Evolutionary conservation across 2,113 vertebrate species (phyloP).

Genomic region (Dryoscopus gambensis): DNA sequence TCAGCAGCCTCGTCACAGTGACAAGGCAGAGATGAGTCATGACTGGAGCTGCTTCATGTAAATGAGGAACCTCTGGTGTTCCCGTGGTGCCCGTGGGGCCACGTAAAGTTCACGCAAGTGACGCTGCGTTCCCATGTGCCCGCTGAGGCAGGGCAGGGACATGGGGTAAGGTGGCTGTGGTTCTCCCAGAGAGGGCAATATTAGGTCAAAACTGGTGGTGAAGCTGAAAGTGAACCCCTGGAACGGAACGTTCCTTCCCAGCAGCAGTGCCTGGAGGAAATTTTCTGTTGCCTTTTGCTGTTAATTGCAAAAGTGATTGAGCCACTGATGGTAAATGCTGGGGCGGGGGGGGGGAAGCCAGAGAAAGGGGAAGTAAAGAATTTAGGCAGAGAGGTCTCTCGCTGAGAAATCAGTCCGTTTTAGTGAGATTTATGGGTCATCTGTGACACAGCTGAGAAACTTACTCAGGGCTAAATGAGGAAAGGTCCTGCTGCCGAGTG

Average conservation of each 20-base stretch:
- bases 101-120: neutral
- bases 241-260: neutral
- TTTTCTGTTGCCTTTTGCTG: neutral
- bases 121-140: neutral
- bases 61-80: constrained; percentile 28
- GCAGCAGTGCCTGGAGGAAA: neutral
- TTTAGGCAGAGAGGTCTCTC: neutral
- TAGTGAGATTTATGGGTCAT: neutral
- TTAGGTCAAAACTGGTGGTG: neutral
- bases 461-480: neutral
- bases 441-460: neutral
- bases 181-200: neutral
- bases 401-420: neutral
- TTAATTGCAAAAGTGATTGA: neutral
- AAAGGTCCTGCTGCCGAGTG: neutral
- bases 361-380: neutral
- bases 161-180: neutral
- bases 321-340: neutral
- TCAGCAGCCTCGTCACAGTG: neutral
- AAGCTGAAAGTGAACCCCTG: neutral
- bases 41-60: neutral
- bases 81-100: neutral
- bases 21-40: constrained; percentile 23
- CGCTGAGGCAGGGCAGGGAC: neutral
- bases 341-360: neutral